Evolutionary conservation across 2,888 invertebrate genomes (phyloP).

Genomic region (Anoplius nigerrimus): DNA sequence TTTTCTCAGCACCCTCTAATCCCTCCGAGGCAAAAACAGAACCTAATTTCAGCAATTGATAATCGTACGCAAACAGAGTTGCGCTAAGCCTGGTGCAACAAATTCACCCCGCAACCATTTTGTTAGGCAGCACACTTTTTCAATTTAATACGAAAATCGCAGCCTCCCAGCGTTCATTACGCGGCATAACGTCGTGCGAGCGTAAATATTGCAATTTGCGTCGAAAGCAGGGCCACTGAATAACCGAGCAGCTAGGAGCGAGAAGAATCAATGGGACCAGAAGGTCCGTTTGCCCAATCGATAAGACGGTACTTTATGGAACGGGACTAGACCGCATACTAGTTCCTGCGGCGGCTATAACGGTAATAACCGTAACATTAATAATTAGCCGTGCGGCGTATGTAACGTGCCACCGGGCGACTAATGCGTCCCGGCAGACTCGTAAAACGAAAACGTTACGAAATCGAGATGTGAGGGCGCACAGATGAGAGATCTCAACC

Average conservation of each 20-base stretch:
- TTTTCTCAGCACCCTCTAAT: slow-evolving; percentile 22
- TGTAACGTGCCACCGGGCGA: slow-evolving; percentile 51
- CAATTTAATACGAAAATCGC: too few relatives aligned
- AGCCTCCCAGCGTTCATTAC: too few relatives aligned
- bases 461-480: slow-evolving; percentile 43
- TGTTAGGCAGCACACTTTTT: too few relatives aligned
- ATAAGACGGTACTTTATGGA: slow-evolving; percentile 60
- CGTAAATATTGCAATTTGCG: too few relatives aligned
- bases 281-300: slow-evolving; percentile 51
- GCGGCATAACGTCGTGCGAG: too few relatives aligned
- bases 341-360: slow-evolving; percentile 53
- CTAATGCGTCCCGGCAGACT: slow-evolving; percentile 56
- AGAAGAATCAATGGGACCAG: background rate
- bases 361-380: slow-evolving; percentile 66
- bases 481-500: too few relatives aligned
- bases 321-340: slow-evolving; percentile 43
- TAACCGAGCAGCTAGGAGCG: background rate
- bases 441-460: slow-evolving; percentile 56
- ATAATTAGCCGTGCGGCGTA: slow-evolving; percentile 61
- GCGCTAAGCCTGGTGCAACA: too few relatives aligned
- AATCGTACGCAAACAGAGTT: background rate
- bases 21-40: background rate
- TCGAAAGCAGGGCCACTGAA: background rate
- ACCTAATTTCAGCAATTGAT: slow-evolving; percentile 16
- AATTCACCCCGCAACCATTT: too few relatives aligned